Percentiles rank a stretch among this genome's conserved stretches.
These are phyloP conservation scores for Xenopus petersii DNA, from an alignment of 2,797 vertebrate species.

Conservation along the genomic window DNA sequence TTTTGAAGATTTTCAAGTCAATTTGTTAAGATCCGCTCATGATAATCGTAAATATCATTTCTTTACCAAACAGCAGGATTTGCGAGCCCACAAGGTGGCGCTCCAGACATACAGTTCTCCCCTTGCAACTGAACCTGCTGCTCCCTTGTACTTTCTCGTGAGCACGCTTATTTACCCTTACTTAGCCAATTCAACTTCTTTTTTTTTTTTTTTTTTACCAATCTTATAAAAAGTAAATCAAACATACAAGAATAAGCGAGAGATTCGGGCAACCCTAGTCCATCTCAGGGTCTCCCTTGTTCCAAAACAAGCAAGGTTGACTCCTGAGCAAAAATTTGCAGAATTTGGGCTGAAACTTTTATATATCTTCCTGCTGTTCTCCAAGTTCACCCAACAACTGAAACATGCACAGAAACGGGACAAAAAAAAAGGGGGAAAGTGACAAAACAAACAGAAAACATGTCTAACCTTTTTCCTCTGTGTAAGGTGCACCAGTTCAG, in stretches of 20 bases:
- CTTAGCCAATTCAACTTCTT: slow-evolving; percentile 34
- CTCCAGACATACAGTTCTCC: slow-evolving; percentile 3
- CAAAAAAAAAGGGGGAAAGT: slow-evolving; percentile 8
- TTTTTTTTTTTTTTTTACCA: not conserved
- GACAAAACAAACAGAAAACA: slow-evolving; percentile 22
- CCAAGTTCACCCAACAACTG: slow-evolving; percentile 23
- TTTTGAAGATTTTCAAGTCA: no score
- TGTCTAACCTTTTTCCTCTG: slow-evolving; percentile 50
- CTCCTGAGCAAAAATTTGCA: not conserved
- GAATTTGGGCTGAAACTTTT: not conserved
- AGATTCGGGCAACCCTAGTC: not conserved
- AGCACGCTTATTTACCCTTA: slow-evolving; percentile 18
- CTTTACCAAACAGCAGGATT: no score
- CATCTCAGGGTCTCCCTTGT: not conserved
- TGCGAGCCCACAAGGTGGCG: slow-evolving; percentile 22
- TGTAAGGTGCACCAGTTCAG: slow-evolving; percentile 31
- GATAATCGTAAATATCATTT: no score
- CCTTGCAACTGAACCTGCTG: slow-evolving; percentile 14
- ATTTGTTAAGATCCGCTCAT: no score
- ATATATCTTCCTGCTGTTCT: not conserved
- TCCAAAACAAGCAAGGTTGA: not conserved
- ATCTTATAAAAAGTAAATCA: slow-evolving; percentile 25
- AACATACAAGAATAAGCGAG: not conserved
- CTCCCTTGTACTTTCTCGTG: slow-evolving; percentile 5
- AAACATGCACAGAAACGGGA: slow-evolving; percentile 15